Evolutionary conservation across 2,888 invertebrate genomes (phyloP).

Genomic region (Ernsta delagoae): DNA sequence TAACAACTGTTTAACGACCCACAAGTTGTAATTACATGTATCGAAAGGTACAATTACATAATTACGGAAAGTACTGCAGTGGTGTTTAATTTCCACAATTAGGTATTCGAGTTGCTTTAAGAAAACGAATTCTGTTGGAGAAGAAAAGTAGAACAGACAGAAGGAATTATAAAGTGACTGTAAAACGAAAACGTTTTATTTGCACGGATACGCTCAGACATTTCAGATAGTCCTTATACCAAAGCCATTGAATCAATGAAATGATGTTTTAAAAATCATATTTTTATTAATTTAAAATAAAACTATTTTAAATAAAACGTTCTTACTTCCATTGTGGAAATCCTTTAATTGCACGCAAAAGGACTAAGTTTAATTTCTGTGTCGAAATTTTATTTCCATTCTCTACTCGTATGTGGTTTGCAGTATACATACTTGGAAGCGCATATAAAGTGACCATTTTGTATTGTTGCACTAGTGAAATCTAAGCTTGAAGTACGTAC

Average conservation of each 20-base stretch:
- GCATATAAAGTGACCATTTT: too few species aligned
- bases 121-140: slow-evolving; percentile 25
- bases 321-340: too few species aligned
- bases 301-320: too few species aligned
- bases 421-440: too few species aligned
- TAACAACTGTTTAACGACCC: slow-evolving; percentile 40
- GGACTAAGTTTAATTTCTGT: not conserved
- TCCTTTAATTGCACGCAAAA: too few species aligned
- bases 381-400: not conserved
- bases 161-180: slow-evolving; percentile 52
- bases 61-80: slow-evolving; percentile 19
- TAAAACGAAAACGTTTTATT: slow-evolving; percentile 35
- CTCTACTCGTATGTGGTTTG: too few species aligned
- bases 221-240: slow-evolving; percentile 12
- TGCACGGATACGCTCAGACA: slow-evolving; percentile 15
- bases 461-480: too few species aligned
- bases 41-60: not conserved
- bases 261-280: slow-evolving; percentile 5
- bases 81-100: slow-evolving; percentile 17
- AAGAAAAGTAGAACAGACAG: slow-evolving; percentile 28
- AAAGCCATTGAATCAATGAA: slow-evolving; percentile 19
- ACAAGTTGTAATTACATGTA: slow-evolving; percentile 52
- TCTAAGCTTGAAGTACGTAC: too few species aligned
- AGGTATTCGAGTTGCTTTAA: slow-evolving; percentile 12
- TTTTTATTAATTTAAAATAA: too few species aligned